A percentile compares a stretch with the other conserved stretches of the same genome.
Conservation (phyloP, 2,888 invertebrate genomes). For the Agrochola lota region DNA sequence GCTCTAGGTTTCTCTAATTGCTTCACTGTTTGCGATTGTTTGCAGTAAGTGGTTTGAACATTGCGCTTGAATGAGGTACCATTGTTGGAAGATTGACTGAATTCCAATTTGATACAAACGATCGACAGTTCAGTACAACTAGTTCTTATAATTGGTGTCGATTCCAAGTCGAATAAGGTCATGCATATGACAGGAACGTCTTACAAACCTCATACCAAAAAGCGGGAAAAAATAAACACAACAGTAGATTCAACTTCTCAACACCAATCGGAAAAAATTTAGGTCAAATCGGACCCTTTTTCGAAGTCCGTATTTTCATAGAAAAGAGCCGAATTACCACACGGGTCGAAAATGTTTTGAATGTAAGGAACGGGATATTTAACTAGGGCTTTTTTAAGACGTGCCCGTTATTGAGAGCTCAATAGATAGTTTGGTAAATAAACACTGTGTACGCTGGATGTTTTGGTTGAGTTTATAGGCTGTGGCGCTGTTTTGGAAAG, state of each 20-base stretch:
- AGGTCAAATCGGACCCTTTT: conserved; percentile 23
- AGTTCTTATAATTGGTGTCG: neutral
- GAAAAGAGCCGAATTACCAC: conserved; percentile 41
- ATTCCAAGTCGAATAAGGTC: neutral
- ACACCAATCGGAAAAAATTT: conserved; percentile 50
- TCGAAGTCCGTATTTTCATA: conserved; percentile 46
- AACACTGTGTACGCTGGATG: neutral
- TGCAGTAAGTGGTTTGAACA: neutral
- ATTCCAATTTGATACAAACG: neutral
- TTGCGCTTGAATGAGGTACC: neutral
- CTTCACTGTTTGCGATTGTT: neutral
- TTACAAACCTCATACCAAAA: neutral
- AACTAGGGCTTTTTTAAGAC: conserved; percentile 61
- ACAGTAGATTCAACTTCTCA: conserved; percentile 32
- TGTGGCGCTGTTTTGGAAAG: neutral
- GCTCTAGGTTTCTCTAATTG: neutral
- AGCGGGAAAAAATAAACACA: conserved; percentile 35
- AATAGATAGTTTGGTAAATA: conserved; percentile 44
- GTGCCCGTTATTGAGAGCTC: conserved; percentile 28
- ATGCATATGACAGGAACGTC: conserved; percentile 3
- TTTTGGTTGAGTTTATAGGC: conserved; percentile 10
- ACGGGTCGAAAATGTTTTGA: conserved; percentile 65
- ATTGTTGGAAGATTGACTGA: neutral
- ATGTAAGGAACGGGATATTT: conserved; percentile 68
- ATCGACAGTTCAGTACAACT: too few species aligned